These are phyloP conservation scores for Dascyllus trimaculatus DNA, from an alignment of 2,113 vertebrate species.

Conservation along the genomic window DNA sequence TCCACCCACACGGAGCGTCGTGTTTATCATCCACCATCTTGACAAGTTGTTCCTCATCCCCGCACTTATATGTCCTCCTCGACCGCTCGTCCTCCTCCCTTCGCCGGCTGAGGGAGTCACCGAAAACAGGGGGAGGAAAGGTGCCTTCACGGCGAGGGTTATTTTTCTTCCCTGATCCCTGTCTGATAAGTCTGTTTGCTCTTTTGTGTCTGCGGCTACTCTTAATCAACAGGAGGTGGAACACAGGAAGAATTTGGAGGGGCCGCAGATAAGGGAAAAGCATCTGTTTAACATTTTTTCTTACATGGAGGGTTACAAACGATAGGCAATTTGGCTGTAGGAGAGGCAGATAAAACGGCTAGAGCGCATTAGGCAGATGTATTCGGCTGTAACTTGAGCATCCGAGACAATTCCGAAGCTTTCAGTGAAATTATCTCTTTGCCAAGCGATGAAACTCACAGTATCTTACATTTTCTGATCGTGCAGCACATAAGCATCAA, in stretches of 20 bases:
- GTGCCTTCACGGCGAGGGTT: constrained; percentile 52
- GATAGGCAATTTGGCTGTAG: constrained; percentile 54
- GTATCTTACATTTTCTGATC: constrained; percentile 8
- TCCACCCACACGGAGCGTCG: constrained; percentile 60
- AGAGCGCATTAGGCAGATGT: constrained; percentile 64
- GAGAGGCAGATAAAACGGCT: constrained; percentile 48
- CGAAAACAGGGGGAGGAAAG: constrained; percentile 43
- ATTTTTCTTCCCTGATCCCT: constrained; percentile 77
- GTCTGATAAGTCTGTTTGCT: constrained; percentile 81
- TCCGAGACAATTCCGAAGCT: constrained; percentile 21
- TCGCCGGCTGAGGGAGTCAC: constrained; percentile 36
- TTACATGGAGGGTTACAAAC: constrained; percentile 55
- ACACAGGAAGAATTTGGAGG: constrained; percentile 52
- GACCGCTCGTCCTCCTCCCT: constrained; percentile 46
- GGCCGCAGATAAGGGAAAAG: constrained; percentile 59
- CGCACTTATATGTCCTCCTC: constrained; percentile 64
- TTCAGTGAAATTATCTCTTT: constrained; percentile 40
- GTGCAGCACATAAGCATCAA: constrained; percentile 2
- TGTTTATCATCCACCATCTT: constrained; percentile 79
- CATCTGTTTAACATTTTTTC: constrained; percentile 54
- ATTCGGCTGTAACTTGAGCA: constrained; percentile 47
- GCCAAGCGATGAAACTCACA: constrained; percentile 5
- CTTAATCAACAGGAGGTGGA: constrained; percentile 74
- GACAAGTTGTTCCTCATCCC: constrained; percentile 79
- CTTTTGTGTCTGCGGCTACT: constrained; percentile 71